These are phyloP conservation scores for Hyppa rectilinea DNA, from an alignment of 2,888 invertebrate species.

Conservation along the genomic window DNA sequence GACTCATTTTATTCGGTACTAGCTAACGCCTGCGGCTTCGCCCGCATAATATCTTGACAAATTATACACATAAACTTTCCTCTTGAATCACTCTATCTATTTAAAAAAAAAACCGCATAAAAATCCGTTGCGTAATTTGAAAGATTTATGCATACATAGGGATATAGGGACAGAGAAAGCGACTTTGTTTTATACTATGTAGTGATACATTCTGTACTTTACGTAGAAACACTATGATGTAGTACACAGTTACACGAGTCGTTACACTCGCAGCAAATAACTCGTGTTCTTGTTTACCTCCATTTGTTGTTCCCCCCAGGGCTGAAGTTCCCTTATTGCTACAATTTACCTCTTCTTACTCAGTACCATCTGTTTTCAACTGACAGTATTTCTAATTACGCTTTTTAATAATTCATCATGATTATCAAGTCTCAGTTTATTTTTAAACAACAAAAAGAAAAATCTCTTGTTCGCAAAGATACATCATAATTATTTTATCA, in stretches of 20 bases:
- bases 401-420: slow-evolving; percentile 14
- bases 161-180: too few relatives aligned
- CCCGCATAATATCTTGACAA: too few relatives aligned
- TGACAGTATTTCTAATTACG: slow-evolving; percentile 10
- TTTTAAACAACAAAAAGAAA: slow-evolving; percentile 18
- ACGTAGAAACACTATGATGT: slow-evolving; percentile 17
- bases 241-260: slow-evolving; percentile 20
- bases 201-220: slow-evolving; percentile 1
- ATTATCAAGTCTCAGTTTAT: not conserved
- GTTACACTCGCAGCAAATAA: slow-evolving; percentile 36
- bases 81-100: too few relatives aligned
- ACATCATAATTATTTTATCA: slow-evolving; percentile 27
- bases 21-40: too few relatives aligned
- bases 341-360: slow-evolving; percentile 17
- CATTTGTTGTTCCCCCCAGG: slow-evolving; percentile 29
- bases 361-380: slow-evolving; percentile 19
- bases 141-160: too few relatives aligned
- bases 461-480: slow-evolving; percentile 13
- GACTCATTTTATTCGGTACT: not conserved
- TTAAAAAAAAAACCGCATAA: too few relatives aligned
- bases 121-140: too few relatives aligned
- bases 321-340: slow-evolving; percentile 39
- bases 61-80: too few relatives aligned
- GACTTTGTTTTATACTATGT: too few relatives aligned
- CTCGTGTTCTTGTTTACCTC: slow-evolving; percentile 38